These are phyloP conservation scores for Marisa cornuarietis DNA, from an alignment of 1,140 invertebrate genomes.

Conservation along the genomic window DNA sequence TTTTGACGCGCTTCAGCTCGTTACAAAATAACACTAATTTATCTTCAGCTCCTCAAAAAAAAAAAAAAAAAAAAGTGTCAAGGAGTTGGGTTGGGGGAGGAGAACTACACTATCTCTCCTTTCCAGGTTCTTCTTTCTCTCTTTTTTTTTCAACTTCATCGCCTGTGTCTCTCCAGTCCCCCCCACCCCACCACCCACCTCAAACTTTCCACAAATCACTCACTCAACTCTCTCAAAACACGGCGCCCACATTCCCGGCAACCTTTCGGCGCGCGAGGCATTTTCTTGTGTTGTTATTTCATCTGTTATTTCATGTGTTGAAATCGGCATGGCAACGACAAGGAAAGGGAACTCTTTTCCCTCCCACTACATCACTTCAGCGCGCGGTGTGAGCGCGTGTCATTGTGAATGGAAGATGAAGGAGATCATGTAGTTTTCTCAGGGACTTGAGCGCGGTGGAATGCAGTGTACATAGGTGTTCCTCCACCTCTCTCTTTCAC, in stretches of 20 bases:
- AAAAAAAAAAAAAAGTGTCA: not conserved
- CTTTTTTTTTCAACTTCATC: not conserved
- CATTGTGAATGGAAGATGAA: not conserved
- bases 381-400: not conserved
- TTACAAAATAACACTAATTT: no score
- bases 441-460: not conserved
- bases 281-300: conserved; percentile 21
- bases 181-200: no score
- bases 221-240: conserved; percentile 7
- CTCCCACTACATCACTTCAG: conserved; percentile 17
- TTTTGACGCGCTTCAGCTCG: no score
- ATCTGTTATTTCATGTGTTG: conserved; percentile 28
- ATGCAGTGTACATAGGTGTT: no score
- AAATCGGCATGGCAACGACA: conserved; percentile 1
- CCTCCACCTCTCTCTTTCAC: not conserved
- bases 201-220: conserved; percentile 18
- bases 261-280: not conserved
- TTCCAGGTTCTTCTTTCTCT: not conserved
- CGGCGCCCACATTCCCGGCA: not conserved
- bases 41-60: no score
- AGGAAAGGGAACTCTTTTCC: not conserved
- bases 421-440: not conserved
- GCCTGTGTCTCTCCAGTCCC: conserved; percentile 1
- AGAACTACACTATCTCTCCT: not conserved
- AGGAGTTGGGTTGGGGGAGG: not conserved